phyloP scores from a whole-genome alignment of 2,797 vertebrate genomes.

The Alauda arvensis region DNA sequence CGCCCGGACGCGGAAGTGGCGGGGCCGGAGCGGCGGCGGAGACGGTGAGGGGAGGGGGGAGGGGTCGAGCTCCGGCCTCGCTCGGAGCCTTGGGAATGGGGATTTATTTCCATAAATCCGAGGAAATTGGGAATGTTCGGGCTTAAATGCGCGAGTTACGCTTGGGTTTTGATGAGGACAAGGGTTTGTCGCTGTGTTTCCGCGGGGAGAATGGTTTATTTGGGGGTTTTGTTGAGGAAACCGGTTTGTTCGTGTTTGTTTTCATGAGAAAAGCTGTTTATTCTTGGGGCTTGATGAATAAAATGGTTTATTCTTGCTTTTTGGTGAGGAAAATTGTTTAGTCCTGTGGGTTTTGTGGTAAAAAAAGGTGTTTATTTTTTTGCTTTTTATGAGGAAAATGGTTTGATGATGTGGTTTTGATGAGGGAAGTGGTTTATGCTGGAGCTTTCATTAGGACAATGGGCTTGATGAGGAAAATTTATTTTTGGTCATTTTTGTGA shows the following conservation, averaged over 20 bases:
- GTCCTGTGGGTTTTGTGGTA: neutral
- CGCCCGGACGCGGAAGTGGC: neutral
- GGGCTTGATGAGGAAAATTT: neutral
- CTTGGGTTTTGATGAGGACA: neutral
- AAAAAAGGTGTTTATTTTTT: neutral
- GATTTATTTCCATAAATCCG: neutral
- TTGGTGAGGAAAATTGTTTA: neutral
- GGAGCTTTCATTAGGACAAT: neutral
- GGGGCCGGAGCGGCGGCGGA: neutral
- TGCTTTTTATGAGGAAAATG: neutral
- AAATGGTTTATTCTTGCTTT: neutral
- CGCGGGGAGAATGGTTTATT: neutral
- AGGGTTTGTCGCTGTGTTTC: neutral
- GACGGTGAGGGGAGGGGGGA: neutral
- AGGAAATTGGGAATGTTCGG: neutral
- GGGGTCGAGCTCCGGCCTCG: neutral
- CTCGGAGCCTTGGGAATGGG: neutral
- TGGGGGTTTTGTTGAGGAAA: neutral
- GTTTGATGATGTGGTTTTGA: neutral
- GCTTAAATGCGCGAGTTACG: fast-evolving
- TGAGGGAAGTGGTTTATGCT: neutral
- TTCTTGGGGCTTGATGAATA: neutral
- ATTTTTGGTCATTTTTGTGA: neutral
- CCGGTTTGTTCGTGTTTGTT: neutral
- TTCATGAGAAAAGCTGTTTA: fast-evolving